These are phyloP conservation scores for Anodontia alba DNA, from an alignment of 2,888 invertebrate species.

Conservation along the genomic window DNA sequence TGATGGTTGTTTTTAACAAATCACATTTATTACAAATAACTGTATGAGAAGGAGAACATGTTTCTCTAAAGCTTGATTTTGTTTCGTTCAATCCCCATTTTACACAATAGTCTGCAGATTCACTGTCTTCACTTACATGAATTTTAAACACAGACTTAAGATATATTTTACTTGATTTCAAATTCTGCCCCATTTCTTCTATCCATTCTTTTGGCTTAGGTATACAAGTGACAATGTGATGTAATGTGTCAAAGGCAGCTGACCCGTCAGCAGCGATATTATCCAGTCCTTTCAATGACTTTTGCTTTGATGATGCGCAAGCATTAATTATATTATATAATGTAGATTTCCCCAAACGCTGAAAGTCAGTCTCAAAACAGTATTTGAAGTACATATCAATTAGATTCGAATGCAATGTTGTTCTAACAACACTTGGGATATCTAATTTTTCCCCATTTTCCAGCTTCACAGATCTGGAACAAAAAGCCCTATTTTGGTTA, in stretches of 20 bases:
- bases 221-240: neutral
- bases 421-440: conserved; percentile 20
- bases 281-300: conserved; percentile 21
- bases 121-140: neutral
- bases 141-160: neutral
- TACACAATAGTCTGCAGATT: neutral
- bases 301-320: conserved; percentile 4
- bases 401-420: conserved; percentile 13
- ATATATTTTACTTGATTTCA: neutral
- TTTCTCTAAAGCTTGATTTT: neutral
- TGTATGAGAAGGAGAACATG: too few species aligned
- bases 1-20: too few species aligned
- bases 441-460: conserved; percentile 18
- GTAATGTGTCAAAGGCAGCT: conserved; percentile 2
- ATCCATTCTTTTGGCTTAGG: neutral
- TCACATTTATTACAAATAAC: too few species aligned
- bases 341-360: conserved; percentile 13
- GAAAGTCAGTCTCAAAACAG: conserved; percentile 24
- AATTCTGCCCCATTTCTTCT: neutral
- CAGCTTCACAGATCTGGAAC: conserved; percentile 20
- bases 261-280: conserved; percentile 20
- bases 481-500: conserved; percentile 18
- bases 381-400: conserved; percentile 19
- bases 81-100: neutral
- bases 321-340: neutral